These are phyloP conservation scores for Drosophila pachea DNA, from an alignment of 1,140 invertebrate species.

Conservation along the genomic window DNA sequence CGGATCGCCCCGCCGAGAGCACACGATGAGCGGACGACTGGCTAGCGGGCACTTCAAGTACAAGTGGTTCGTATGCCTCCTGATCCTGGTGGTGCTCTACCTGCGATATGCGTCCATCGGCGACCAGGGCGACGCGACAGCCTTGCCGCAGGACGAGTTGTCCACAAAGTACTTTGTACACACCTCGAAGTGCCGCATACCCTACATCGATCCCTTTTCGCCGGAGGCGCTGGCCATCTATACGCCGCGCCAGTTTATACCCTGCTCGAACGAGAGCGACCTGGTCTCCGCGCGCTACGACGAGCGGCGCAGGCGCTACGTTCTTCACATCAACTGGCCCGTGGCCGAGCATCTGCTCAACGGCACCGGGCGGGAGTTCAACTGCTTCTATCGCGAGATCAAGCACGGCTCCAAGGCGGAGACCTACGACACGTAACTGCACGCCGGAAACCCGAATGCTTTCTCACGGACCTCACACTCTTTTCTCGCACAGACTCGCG, in stretches of 20 bases:
- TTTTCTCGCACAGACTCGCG: constrained; percentile 2
- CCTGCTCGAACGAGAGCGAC: constrained; percentile 54
- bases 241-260: constrained; percentile 30
- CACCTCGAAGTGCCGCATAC: constrained; percentile 39
- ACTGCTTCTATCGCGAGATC: constrained; percentile 49
- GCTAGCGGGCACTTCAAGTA: background rate
- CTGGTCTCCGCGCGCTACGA: constrained; percentile 34
- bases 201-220: constrained; percentile 47
- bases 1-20: constrained; percentile 2
- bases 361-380: constrained; percentile 3
- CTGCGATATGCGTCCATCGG: background rate
- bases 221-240: constrained; percentile 32
- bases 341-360: constrained; percentile 24
- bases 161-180: constrained; percentile 34
- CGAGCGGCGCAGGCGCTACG: constrained; percentile 24
- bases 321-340: constrained; percentile 37
- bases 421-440: constrained; percentile 38
- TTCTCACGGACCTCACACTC: background rate
- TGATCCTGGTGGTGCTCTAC: background rate
- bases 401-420: constrained; percentile 25
- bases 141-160: background rate
- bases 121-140: too few species aligned
- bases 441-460: background rate
- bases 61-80: constrained; percentile 3
- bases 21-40: constrained; percentile 5